Percentiles rank a stretch among this genome's conserved stretches.
Evolutionary conservation across 2,888 invertebrate genomes (phyloP).

Genomic region (Protophormia terraenovae): DNA sequence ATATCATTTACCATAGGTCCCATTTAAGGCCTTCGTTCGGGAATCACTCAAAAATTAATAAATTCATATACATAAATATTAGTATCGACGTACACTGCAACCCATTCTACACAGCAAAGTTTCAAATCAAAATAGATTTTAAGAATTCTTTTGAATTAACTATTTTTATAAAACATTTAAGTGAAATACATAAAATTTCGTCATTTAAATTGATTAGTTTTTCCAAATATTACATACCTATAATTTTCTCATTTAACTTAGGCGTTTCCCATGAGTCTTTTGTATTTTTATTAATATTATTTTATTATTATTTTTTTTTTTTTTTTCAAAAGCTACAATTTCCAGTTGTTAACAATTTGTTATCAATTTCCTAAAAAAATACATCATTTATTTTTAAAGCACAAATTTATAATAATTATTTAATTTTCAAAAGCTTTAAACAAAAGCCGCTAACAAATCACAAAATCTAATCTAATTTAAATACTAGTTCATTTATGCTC

Average conservation of each 20-base stretch:
- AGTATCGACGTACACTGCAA: too few species aligned
- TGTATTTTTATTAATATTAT: too few species aligned
- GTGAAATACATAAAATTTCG: too few species aligned
- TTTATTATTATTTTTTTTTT: too few species aligned
- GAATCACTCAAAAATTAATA: too few species aligned
- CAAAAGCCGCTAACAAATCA: conserved; percentile 45
- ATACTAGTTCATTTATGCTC: background rate
- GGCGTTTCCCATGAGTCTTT: background rate
- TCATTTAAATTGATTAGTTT: background rate
- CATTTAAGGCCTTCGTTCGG: too few species aligned
- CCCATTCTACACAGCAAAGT: too few species aligned
- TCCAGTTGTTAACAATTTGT: conserved; percentile 3
- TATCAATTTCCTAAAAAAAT: background rate
- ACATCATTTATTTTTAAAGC: background rate
- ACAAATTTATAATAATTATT: background rate
- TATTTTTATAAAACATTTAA: too few species aligned
- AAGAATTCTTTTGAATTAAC: too few species aligned
- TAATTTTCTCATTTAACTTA: background rate
- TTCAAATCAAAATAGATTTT: background rate
- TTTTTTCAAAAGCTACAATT: too few species aligned
- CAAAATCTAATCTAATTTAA: conserved; percentile 46
- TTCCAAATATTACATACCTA: background rate
- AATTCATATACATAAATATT: too few species aligned
- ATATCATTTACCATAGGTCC: too few species aligned
- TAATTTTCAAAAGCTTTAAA: conserved; percentile 21